These are phyloP conservation scores for Oithona nana DNA, from an alignment of 2,888 invertebrate species.

Conservation along the genomic window DNA sequence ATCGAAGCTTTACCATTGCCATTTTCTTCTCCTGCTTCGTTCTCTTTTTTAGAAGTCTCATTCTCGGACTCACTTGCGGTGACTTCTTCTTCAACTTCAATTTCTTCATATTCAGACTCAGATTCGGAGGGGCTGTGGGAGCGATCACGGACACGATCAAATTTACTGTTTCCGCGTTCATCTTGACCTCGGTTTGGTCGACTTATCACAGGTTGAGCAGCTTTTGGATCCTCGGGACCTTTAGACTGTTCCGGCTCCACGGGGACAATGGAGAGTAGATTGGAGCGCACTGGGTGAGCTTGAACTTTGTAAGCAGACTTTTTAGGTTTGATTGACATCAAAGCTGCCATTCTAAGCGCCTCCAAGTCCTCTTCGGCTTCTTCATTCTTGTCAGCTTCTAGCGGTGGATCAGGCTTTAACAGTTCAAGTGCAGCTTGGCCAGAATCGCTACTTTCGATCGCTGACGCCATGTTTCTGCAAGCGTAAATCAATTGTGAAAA, in stretches of 20 bases:
- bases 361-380: conserved; percentile 17
- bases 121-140: background rate
- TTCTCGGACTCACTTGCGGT: background rate
- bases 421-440: background rate
- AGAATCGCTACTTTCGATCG: background rate
- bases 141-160: background rate
- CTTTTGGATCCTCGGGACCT: background rate
- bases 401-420: background rate
- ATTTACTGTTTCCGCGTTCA: too few species aligned
- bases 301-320: conserved; percentile 7
- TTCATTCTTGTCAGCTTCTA: background rate
- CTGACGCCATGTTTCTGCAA: background rate
- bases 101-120: background rate
- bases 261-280: conserved; percentile 3
- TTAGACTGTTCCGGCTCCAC: background rate
- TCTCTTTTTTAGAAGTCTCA: background rate
- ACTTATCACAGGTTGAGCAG: background rate
- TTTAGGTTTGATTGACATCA: conserved; percentile 12
- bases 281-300: conserved; percentile 2
- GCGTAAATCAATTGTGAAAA: too few species aligned
- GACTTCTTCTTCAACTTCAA: background rate
- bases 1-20: background rate
- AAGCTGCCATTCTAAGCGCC: conserved; percentile 16
- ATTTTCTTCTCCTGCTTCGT: background rate
- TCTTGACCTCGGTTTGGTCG: background rate